These are phyloP conservation scores for Lepidurus arcticus DNA, from an alignment of 1,140 invertebrate genomes.

Conservation along the genomic window DNA sequence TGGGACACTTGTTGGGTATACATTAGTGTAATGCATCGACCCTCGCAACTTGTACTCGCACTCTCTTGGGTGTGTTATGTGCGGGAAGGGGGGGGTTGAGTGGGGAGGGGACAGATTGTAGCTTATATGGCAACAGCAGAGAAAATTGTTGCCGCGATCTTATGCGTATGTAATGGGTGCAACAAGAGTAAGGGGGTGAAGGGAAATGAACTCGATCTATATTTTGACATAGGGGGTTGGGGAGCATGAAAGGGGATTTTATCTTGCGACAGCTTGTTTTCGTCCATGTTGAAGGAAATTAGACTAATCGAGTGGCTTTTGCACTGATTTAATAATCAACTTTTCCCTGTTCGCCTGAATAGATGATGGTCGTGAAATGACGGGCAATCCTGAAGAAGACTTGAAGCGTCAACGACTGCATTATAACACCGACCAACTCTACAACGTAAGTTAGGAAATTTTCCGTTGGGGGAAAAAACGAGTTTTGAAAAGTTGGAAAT, in stretches of 20 bases:
- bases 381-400: conserved; percentile 75
- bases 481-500: conserved; percentile 32
- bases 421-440: conserved; percentile 83
- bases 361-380: conserved; percentile 80
- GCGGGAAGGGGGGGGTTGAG: not conserved
- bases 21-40: conserved; percentile 14
- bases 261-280: conserved; percentile 26
- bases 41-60: conserved; percentile 9
- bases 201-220: conserved; percentile 1
- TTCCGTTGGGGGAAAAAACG: conserved; percentile 36
- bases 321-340: conserved; percentile 27
- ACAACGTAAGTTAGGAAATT: conserved; percentile 64
- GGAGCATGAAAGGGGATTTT: conserved; percentile 11
- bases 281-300: not conserved
- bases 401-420: conserved; percentile 75
- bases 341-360: conserved; percentile 44
- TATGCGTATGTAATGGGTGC: not conserved
- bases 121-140: not conserved
- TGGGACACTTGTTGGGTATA: conserved; percentile 9
- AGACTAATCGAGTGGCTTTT: conserved; percentile 30
- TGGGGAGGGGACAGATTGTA: not conserved
- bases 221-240: conserved; percentile 17
- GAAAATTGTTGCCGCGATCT: conserved; percentile 3
- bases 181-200: not conserved
- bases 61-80: conserved; percentile 18